These are phyloP conservation scores for Pseudomugil tenellus DNA, from an alignment of 2,797 vertebrate genomes.

Conservation along the genomic window DNA sequence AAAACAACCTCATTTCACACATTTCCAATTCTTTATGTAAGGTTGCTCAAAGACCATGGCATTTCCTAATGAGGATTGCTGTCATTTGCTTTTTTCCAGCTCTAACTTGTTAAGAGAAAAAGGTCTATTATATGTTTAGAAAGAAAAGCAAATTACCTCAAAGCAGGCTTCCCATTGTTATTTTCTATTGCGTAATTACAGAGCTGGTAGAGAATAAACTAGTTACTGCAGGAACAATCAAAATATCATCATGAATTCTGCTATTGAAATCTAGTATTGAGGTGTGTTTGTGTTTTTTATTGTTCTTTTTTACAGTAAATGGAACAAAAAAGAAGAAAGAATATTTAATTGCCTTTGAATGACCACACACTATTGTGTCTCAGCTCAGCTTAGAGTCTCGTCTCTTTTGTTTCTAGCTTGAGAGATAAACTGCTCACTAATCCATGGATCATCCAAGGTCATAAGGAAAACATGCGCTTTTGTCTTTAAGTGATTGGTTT, in stretches of 20 bases:
- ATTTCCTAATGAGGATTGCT: neutral
- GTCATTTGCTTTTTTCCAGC: neutral
- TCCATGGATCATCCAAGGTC: constrained; percentile 58
- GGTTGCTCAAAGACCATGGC: neutral
- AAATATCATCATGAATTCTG: constrained; percentile 18
- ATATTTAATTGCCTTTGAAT: constrained; percentile 28
- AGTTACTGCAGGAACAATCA: neutral
- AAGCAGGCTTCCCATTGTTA: neutral
- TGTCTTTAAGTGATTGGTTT: constrained; percentile 25
- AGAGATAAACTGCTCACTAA: constrained; percentile 67
- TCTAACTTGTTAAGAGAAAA: neutral
- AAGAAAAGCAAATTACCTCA: neutral
- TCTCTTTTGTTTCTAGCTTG: constrained; percentile 52
- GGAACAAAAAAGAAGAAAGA: constrained; percentile 33
- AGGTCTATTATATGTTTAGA: neutral
- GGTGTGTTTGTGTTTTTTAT: too few species aligned
- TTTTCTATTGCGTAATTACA: neutral
- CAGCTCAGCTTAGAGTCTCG: constrained; percentile 54
- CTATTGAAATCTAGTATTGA: constrained; percentile 7
- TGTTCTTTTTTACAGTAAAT: constrained; percentile 33
- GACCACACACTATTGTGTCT: constrained; percentile 46
- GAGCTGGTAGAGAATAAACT: neutral
- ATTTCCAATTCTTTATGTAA: neutral
- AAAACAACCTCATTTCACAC: neutral
- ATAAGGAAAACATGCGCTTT: constrained; percentile 26